These are phyloP conservation scores for Ondatra zibethicus DNA, from an alignment of 2,113 vertebrate genomes.

Conservation along the genomic window DNA sequence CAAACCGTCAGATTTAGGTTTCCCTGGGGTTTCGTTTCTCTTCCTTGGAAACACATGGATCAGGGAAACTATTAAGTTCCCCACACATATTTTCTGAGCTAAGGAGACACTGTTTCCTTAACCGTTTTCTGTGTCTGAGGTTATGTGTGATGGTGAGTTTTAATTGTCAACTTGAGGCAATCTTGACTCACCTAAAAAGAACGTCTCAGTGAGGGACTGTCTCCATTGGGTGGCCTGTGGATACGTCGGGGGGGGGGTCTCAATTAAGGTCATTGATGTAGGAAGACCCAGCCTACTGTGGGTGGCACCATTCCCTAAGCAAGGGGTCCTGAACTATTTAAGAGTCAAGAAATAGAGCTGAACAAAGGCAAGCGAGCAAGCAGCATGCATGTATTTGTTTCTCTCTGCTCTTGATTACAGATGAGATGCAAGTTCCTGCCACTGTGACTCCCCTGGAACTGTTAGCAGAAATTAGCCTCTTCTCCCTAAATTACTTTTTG, in stretches of 20 bases:
- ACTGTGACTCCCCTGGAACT: background rate
- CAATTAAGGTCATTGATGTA: background rate
- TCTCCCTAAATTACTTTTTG: background rate
- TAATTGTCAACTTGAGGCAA: background rate
- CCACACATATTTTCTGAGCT: background rate
- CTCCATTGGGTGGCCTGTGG: background rate
- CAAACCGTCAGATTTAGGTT: background rate
- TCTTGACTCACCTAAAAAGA: background rate
- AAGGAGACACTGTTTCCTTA: background rate
- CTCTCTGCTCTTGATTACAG: background rate
- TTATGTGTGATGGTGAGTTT: background rate
- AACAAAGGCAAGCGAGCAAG: background rate
- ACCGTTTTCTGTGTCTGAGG: background rate
- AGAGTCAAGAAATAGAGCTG: background rate
- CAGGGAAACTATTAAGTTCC: background rate
- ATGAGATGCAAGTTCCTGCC: background rate
- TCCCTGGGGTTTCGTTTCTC: background rate
- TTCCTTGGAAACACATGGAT: background rate
- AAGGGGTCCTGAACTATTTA: background rate
- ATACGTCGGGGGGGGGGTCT: background rate
- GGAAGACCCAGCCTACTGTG: background rate
- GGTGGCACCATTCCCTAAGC: background rate
- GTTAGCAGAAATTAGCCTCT: background rate
- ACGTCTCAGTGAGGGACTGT: background rate
- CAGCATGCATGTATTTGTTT: background rate